Conservation (phyloP, 1,140 invertebrate genomes). For the Oreohelix idahoensis region DNA sequence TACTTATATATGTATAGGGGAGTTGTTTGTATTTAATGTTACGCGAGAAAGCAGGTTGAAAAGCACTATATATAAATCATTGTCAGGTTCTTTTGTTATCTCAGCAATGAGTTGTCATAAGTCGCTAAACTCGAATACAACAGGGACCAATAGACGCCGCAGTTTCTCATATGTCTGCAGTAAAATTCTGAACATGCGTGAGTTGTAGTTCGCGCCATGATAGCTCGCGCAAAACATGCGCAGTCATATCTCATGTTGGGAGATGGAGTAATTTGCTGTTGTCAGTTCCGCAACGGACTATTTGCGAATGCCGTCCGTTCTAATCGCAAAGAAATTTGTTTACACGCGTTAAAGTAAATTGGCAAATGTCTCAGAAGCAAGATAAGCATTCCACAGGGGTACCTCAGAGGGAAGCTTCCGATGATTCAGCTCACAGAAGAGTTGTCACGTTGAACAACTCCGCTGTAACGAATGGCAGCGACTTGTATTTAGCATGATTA, state of each 20-base stretch:
- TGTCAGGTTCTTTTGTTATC: too few species aligned
- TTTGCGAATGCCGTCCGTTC: slow-evolving; percentile 1
- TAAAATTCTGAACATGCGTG: too few species aligned
- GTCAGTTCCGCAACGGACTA: slow-evolving; percentile 15
- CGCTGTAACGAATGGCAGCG: not conserved
- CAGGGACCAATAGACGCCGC: too few species aligned
- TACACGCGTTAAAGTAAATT: slow-evolving; percentile 11
- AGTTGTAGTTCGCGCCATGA: not conserved
- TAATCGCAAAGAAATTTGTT: not conserved
- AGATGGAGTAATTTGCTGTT: slow-evolving; percentile 12
- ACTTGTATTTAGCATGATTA: not conserved
- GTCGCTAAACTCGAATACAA: too few species aligned
- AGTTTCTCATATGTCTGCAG: too few species aligned
- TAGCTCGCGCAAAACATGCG: not conserved
- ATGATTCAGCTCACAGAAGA: not conserved
- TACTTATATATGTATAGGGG: too few species aligned
- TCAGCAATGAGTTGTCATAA: too few species aligned
- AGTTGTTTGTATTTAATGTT: too few species aligned
- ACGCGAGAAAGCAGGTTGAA: too few species aligned
- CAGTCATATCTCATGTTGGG: not conserved
- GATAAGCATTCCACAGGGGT: not conserved
- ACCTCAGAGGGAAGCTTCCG: not conserved
- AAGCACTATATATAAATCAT: too few species aligned
- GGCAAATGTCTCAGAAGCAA: slow-evolving; percentile 1
- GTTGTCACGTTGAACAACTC: not conserved